These are phyloP conservation scores for Geotrypetes seraphini DNA, from an alignment of 2,797 vertebrate genomes.

Conservation along the genomic window DNA sequence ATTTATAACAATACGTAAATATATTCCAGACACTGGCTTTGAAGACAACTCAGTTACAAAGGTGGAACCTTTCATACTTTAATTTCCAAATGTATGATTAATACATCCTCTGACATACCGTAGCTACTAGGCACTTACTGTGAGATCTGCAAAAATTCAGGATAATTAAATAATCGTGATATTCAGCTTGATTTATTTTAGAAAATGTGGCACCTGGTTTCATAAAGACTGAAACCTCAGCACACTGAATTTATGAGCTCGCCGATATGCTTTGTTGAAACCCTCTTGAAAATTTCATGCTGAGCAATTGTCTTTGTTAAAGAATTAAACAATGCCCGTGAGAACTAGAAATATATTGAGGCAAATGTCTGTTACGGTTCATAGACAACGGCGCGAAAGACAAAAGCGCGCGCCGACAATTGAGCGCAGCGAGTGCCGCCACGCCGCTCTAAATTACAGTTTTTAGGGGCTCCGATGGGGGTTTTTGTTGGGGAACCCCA, in stretches of 20 bases:
- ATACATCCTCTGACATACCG: constrained; percentile 1
- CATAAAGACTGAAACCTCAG: background rate
- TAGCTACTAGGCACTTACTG: constrained; percentile 8
- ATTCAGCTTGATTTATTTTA: constrained; percentile 17
- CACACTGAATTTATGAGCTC: background rate
- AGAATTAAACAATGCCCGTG: too few species aligned
- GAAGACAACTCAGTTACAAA: background rate
- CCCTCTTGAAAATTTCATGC: constrained; percentile 8
- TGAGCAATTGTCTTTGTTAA: background rate
- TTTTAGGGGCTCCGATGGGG: too few species aligned
- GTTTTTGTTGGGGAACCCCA: too few species aligned
- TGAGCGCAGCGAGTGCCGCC: too few species aligned
- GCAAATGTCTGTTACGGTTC: too few species aligned
- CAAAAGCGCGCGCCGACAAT: too few species aligned
- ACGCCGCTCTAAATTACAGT: too few species aligned
- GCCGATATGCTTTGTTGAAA: background rate
- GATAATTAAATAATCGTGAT: constrained; percentile 12
- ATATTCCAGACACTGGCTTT: too few species aligned
- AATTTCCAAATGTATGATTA: background rate
- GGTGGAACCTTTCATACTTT: background rate
- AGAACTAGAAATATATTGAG: too few species aligned
- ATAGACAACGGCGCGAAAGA: too few species aligned
- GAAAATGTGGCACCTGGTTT: constrained; percentile 13
- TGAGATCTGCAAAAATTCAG: constrained; percentile 3
- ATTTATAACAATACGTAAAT: too few species aligned